Percentiles rank a stretch among this genome's conserved stretches.
phyloP scores from a whole-genome alignment of 1,140 invertebrate species.

The Popillia japonica region DNA sequence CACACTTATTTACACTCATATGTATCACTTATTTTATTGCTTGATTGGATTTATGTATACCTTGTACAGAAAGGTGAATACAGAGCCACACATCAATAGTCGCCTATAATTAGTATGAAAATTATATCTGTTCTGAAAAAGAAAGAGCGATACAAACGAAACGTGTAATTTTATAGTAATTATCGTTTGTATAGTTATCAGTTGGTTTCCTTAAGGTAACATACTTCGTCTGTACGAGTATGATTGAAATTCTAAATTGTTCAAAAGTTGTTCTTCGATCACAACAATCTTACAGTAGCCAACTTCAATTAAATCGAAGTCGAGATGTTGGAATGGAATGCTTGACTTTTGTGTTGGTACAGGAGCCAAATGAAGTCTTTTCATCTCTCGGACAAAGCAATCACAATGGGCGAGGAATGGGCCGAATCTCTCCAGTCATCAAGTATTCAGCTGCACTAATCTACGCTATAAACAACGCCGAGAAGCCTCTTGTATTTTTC shows the following conservation, averaged over 20 bases:
- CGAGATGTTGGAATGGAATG: constrained; percentile 51
- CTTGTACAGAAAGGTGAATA: neutral
- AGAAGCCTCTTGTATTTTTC: constrained; percentile 48
- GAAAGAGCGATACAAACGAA: neutral
- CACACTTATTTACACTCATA: neutral
- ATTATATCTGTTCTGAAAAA: constrained; percentile 7
- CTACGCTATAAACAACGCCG: constrained; percentile 50
- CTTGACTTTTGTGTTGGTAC: constrained; percentile 53
- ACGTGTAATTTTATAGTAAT: constrained; percentile 30
- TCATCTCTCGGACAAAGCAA: constrained; percentile 50
- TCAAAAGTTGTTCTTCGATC: constrained; percentile 42
- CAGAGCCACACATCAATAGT: neutral
- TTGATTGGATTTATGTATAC: neutral
- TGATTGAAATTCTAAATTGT: constrained; percentile 42
- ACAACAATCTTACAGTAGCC: constrained; percentile 52
- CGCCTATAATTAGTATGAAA: constrained; percentile 11
- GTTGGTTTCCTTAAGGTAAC: neutral
- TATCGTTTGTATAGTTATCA: constrained; percentile 25
- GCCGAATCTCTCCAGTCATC: constrained; percentile 51
- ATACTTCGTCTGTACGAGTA: constrained; percentile 28
- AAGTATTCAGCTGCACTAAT: constrained; percentile 54
- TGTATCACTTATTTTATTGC: neutral
- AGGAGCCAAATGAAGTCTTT: constrained; percentile 55
- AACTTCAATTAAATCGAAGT: constrained; percentile 53
- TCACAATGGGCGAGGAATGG: constrained; percentile 45